Percentiles rank a stretch among this genome's conserved stretches.
These are phyloP conservation scores for Lagenorhynchus albirostris DNA, from an alignment of 2,113 vertebrate species.

Conservation along the genomic window DNA sequence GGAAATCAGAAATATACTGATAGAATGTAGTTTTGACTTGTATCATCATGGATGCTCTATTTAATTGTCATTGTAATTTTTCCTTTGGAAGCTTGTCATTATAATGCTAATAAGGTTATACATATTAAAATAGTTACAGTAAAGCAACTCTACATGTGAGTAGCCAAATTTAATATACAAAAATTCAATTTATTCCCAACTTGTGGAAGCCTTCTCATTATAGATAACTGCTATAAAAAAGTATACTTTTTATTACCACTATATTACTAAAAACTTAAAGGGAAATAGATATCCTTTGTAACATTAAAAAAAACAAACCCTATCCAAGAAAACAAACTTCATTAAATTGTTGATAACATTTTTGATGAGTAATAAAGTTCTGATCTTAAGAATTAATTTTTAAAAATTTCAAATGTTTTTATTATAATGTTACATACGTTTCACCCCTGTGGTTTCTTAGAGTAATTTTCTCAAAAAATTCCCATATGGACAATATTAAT, in stretches of 20 bases:
- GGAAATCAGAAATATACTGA: not conserved
- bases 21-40: not conserved
- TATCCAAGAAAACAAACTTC: slow-evolving; percentile 15
- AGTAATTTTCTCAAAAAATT: slow-evolving; percentile 14
- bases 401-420: slow-evolving; percentile 20
- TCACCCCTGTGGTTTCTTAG: not conserved
- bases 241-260: slow-evolving; percentile 12
- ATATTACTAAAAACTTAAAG: not conserved
- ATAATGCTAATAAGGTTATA: slow-evolving; percentile 25
- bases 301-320: not conserved
- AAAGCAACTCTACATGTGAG: not conserved
- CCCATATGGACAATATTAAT: slow-evolving; percentile 22
- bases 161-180: slow-evolving; percentile 29
- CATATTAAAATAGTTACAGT: slow-evolving; percentile 10
- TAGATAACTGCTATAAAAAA: not conserved
- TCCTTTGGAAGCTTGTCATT: not conserved
- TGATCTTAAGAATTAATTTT: not conserved
- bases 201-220: not conserved
- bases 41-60: not conserved
- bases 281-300: not conserved
- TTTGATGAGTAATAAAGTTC: not conserved
- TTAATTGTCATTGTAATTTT: slow-evolving; percentile 26
- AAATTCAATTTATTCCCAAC: not conserved
- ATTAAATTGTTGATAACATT: not conserved
- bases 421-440: not conserved